Percentiles rank a stretch among this genome's conserved stretches.
phyloP scores from a whole-genome alignment of 2,888 invertebrate species.

The Creontiades dilutus region DNA sequence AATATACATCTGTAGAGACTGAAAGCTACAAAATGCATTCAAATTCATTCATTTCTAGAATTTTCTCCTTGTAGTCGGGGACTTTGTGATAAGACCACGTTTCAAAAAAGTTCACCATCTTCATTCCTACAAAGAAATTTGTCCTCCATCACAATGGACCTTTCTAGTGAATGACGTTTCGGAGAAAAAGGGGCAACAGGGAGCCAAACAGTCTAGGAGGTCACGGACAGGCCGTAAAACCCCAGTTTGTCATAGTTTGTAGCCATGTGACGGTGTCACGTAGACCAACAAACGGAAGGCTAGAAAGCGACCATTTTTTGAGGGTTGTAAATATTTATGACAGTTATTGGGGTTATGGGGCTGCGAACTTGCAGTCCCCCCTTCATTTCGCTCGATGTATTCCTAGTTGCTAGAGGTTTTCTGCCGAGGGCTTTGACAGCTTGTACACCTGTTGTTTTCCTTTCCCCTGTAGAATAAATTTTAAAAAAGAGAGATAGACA shows the following conservation, averaged over 20 bases:
- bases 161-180: background rate
- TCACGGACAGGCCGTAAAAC: conserved; percentile 26
- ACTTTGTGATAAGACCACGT: too few species aligned
- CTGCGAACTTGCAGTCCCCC: background rate
- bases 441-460: background rate
- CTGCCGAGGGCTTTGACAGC: background rate
- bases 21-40: too few species aligned
- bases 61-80: too few species aligned
- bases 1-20: too few species aligned
- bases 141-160: background rate
- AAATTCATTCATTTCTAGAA: too few species aligned
- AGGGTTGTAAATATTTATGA: conserved; percentile 49
- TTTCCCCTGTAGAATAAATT: background rate
- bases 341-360: conserved; percentile 35
- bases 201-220: conserved; percentile 31
- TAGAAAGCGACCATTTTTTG: background rate
- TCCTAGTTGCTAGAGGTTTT: background rate
- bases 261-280: conserved; percentile 28
- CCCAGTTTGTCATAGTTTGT: conserved; percentile 38
- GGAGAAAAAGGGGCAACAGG: background rate
- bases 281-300: conserved; percentile 48
- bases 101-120: background rate
- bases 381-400: background rate
- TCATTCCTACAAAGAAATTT: background rate
- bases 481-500: background rate